Conservation (phyloP, 2,888 invertebrate genomes). For the Cyclophora punctaria region DNA sequence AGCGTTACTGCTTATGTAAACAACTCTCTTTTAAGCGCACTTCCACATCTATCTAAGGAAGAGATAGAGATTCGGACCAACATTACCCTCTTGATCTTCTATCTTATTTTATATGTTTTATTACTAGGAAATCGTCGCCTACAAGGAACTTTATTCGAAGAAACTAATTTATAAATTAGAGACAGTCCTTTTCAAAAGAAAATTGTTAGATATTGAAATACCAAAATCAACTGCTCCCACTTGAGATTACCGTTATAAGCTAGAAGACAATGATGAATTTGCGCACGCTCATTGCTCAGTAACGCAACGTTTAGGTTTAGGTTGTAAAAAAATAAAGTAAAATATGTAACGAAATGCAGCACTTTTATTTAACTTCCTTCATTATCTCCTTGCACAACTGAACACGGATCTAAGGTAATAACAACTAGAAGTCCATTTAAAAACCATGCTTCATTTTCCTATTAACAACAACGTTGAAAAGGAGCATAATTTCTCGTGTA, state of each 20-base stretch:
- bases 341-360: conserved; percentile 17
- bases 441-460: conserved; percentile 57
- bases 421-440: no score
- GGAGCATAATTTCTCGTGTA: no score
- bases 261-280: no score
- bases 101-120: no score
- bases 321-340: conserved; percentile 32
- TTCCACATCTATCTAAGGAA: no score
- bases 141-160: conserved; percentile 7
- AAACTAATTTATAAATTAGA: conserved; percentile 23
- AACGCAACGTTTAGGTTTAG: no score
- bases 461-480: no score
- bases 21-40: no score
- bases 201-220: conserved; percentile 22
- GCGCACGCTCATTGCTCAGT: no score
- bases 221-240: conserved; percentile 30
- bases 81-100: no score
- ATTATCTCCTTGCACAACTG: conserved; percentile 36
- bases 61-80: no score
- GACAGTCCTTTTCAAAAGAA: conserved; percentile 34
- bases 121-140: conserved; percentile 13
- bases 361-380: conserved; percentile 14
- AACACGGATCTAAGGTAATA: conserved; percentile 53
- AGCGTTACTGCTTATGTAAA: no score
- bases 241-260: conserved; percentile 6